Evolutionary conservation across 2,797 vertebrate species (phyloP).

Genomic region (Distichodus sexfasciatus): DNA sequence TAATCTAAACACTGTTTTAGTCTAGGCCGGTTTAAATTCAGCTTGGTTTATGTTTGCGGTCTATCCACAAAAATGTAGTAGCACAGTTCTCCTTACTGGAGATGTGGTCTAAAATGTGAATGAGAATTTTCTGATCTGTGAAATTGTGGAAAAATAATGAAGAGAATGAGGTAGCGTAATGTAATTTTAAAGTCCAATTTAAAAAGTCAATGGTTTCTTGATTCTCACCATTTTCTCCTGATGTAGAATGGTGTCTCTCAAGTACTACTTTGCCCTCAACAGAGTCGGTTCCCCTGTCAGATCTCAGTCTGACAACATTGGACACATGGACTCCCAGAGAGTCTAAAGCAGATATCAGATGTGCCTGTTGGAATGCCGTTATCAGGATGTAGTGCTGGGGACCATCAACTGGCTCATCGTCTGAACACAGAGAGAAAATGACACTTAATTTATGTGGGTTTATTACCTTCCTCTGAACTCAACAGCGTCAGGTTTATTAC

Average conservation of each 20-base stretch:
- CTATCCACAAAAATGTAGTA: no score
- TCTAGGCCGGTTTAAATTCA: no score
- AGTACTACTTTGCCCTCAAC: neutral
- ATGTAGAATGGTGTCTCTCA: neutral
- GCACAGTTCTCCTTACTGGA: no score
- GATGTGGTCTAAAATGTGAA: no score
- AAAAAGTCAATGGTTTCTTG: neutral
- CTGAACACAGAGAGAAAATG: constrained; percentile 61
- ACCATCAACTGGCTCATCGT: constrained; percentile 91
- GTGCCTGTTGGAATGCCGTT: constrained; percentile 80
- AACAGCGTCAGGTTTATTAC: no score
- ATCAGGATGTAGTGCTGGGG: constrained; percentile 88
- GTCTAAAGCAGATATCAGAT: constrained; percentile 75
- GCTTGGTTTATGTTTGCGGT: no score
- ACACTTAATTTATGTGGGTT: no score
- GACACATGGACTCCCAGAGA: constrained; percentile 79
- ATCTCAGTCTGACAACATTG: constrained; percentile 78
- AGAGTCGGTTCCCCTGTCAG: neutral
- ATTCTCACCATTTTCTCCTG: constrained; percentile 34
- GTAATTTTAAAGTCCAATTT: neutral
- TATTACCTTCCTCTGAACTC: no score
- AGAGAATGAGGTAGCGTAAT: no score
- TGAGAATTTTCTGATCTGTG: no score
- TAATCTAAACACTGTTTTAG: neutral
- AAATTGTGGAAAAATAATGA: no score